Evolutionary conservation across 2,797 vertebrate species (phyloP), one percentile per base, ranked within the genome.

Genomic region (Emys orbicularis): DNA sequence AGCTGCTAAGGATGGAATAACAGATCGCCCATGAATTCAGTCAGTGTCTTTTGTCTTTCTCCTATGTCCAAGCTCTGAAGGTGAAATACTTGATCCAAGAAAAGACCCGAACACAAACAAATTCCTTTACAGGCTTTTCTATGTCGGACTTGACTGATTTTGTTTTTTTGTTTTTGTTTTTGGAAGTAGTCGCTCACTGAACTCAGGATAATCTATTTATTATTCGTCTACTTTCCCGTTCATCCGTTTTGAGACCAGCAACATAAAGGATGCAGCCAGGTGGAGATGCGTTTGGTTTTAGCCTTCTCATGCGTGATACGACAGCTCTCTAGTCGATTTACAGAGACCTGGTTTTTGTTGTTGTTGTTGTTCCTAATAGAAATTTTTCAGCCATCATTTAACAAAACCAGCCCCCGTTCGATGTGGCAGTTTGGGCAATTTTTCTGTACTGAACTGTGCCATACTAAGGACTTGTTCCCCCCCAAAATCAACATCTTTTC

Each of bases 131-230:
- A 19, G 29, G 29, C 31, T 83, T 86, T 90, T 23, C 76, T 12
- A 0, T n/a, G 37, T 8, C 0, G 34, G 91, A 12, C 84, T 76
- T 12, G 0, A 3, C 54, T 47, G 81, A 93, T 68, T 25, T 76
- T 84, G 34, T 77, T 52, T 1, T n/a, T 18, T 79, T 59, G 23
- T 21, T 3, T 89, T 87, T 81, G 1, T 25, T 83, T 77, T 23
- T 5, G 68, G 93, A 72, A 89, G 95, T 94, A 91, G 87, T 87
- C 81, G 10, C 96, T 95, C 94, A 96, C 97, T 97, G 98, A 96
- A 98, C 99, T 99, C 99, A 99, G 99, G 99, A 99, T 91, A 85
- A 95, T 97, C 97, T 99, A 99, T 99, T 99, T 99, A 99, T 99
- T 99, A 94, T 98, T 90, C 80, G 84, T 76, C 93, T 77, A 79